Conservation (phyloP, 2,888 invertebrate species). For the Stegana nigrithorax region DNA sequence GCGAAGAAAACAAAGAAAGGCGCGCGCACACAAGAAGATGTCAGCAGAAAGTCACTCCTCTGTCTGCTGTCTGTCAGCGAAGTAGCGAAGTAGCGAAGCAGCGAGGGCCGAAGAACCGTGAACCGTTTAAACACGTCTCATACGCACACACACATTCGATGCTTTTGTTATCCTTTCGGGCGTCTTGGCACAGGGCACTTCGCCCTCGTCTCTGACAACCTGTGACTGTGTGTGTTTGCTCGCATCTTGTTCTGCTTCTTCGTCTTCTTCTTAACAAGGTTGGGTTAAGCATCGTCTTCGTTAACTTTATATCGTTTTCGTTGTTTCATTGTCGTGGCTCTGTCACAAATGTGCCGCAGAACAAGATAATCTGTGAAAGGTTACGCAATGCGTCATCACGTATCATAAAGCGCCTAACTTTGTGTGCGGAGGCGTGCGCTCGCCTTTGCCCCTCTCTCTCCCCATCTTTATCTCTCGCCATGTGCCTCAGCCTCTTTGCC, state of each 20-base stretch:
- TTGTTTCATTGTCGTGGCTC: slow-evolving; percentile 6
- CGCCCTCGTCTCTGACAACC: background rate
- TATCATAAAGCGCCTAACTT: slow-evolving; percentile 53
- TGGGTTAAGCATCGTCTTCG: slow-evolving; percentile 3
- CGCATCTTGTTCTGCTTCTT: background rate
- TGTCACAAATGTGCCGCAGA: slow-evolving; percentile 37
- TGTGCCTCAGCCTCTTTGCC: too few species aligned
- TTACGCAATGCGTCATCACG: slow-evolving; percentile 62
- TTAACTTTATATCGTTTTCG: slow-evolving; percentile 25
- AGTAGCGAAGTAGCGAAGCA: slow-evolving; percentile 3
- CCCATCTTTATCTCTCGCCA: background rate
- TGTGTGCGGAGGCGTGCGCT: background rate
- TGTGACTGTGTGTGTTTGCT: background rate
- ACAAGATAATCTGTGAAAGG: slow-evolving; percentile 61
- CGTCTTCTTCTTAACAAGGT: background rate
- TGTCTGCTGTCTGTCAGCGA: too few species aligned
- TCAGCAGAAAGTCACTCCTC: too few species aligned
- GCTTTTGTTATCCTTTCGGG: slow-evolving; percentile 13
- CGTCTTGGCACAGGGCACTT: too few species aligned
- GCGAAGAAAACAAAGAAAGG: background rate
- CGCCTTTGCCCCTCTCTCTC: background rate
- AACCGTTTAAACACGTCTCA: background rate
- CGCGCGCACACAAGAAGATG: background rate
- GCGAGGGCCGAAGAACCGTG: background rate
- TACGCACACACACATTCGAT: background rate